Percentiles rank a stretch among this genome's conserved stretches.
phyloP scores from a whole-genome alignment of 1,140 invertebrate genomes.

The Dendrolimus kikuchii region DNA sequence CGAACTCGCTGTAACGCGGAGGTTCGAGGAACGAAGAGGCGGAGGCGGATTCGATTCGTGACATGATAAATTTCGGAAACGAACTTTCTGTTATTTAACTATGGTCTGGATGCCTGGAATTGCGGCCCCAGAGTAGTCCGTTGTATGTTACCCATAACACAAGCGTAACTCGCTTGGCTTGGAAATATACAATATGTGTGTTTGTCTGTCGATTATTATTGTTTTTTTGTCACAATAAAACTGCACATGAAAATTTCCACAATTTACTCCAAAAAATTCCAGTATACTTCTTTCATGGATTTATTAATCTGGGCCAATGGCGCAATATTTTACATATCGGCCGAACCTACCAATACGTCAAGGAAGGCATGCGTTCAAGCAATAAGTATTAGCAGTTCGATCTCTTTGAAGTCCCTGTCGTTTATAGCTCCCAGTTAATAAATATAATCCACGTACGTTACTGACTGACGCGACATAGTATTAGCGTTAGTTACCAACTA shows the following conservation, averaged over 20 bases:
- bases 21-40: no score
- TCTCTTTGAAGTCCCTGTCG: conserved; percentile 62
- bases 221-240: no score
- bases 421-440: conserved; percentile 62
- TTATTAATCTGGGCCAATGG: neutral
- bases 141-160: no score
- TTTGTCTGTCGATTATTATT: no score
- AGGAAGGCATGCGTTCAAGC: conserved; percentile 30
- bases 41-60: no score
- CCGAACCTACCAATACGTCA: conserved; percentile 7
- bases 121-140: no score
- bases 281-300: neutral
- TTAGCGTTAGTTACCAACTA: conserved; percentile 41
- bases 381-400: conserved; percentile 59
- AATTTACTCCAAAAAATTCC: neutral
- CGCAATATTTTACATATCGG: neutral
- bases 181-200: no score
- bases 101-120: no score
- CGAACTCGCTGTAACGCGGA: no score
- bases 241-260: conserved; percentile 2
- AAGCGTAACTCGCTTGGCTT: no score
- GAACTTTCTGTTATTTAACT: no score
- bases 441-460: conserved; percentile 66
- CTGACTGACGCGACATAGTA: conserved; percentile 46
- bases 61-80: no score